A percentile compares a stretch with the other conserved stretches of the same genome.
These are phyloP conservation scores for Fringilla coelebs DNA, from an alignment of 2,797 vertebrate genomes.

Conservation along the genomic window DNA sequence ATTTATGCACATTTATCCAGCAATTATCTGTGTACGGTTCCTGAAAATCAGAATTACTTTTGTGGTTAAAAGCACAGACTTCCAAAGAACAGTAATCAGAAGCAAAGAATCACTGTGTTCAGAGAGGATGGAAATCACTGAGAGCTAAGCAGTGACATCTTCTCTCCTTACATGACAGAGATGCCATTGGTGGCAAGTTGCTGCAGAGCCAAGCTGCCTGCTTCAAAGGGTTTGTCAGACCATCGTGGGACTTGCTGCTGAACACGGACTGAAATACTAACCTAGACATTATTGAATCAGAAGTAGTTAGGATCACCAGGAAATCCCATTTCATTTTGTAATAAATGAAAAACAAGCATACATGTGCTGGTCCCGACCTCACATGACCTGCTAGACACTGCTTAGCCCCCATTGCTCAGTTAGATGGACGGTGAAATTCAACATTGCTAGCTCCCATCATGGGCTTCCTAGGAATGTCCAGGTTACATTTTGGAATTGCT, in stretches of 20 bases:
- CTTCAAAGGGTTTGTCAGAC: not conserved
- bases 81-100: not conserved
- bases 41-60: not conserved
- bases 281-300: not conserved
- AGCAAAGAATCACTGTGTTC: not conserved
- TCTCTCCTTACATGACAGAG: not conserved
- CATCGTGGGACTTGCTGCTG: not conserved
- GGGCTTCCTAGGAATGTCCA: not conserved
- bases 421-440: not conserved
- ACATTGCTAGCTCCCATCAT: fast-evolving
- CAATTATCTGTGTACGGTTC: not conserved
- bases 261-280: not conserved
- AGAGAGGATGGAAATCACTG: not conserved
- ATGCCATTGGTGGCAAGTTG: not conserved
- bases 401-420: not conserved
- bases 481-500: not conserved
- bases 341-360: not conserved
- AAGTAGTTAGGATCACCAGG: not conserved
- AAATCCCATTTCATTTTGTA: not conserved
- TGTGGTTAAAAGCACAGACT: not conserved
- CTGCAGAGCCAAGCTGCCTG: not conserved
- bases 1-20: fast-evolving
- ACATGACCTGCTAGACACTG: not conserved
- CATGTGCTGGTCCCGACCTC: fast-evolving
- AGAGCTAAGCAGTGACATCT: not conserved